phyloP scores from a whole-genome alignment of 2,797 vertebrate species.

The Sebastiscus albofasciatus region DNA sequence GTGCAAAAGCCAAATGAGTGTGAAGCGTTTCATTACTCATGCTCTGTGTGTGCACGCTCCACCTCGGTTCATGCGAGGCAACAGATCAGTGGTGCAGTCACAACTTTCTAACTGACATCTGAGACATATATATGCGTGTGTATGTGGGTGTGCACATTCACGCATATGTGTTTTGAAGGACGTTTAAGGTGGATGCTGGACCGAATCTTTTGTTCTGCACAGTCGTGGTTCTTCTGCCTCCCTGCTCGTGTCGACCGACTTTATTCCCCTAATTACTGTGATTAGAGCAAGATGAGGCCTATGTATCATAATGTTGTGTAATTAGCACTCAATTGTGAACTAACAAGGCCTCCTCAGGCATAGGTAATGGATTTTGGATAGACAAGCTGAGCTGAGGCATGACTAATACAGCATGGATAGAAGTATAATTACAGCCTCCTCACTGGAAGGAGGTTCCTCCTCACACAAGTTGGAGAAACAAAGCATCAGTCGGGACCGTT shows the following conservation, averaged over 20 bases:
- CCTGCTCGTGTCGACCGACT: constrained; percentile 44
- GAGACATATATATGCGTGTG: background rate
- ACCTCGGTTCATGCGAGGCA: constrained; percentile 51
- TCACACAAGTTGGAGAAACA: constrained; percentile 20
- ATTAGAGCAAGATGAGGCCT: constrained; percentile 74
- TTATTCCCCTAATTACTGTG: constrained; percentile 74
- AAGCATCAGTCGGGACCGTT: background rate
- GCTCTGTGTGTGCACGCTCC: constrained; percentile 46
- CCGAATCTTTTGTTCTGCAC: constrained; percentile 53
- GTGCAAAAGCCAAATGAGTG: constrained; percentile 81
- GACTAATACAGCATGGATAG: constrained; percentile 66
- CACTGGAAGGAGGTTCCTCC: constrained; percentile 15
- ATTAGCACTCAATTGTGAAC: constrained; percentile 75
- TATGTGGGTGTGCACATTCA: background rate
- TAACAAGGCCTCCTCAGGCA: constrained; percentile 77
- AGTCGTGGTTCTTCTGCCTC: constrained; percentile 36
- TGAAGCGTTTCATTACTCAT: constrained; percentile 81
- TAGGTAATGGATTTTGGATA: constrained; percentile 76
- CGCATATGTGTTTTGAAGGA: constrained; percentile 26
- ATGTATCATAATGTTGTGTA: constrained; percentile 76
- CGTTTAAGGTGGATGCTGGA: constrained; percentile 32
- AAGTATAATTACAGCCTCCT: constrained; percentile 65
- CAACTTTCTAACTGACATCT: constrained; percentile 64
- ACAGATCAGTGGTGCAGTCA: constrained; percentile 71
- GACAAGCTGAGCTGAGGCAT: constrained; percentile 73